A percentile compares a stretch with the other conserved stretches of the same genome.
phyloP scores from a whole-genome alignment of 2,113 vertebrate genomes.

The Crotalus viridis region DNA sequence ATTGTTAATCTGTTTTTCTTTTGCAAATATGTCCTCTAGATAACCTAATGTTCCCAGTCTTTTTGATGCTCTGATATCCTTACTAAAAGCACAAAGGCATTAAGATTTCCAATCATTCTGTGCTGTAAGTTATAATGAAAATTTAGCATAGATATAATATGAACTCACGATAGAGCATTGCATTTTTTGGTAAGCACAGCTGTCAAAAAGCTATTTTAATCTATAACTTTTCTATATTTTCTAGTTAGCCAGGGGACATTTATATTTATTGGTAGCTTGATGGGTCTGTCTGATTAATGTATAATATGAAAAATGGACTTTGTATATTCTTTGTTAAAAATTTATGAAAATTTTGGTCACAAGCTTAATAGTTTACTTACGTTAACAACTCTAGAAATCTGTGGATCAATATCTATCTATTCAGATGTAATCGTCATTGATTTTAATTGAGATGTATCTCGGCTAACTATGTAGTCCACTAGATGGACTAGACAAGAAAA shows the following conservation, averaged over 20 bases:
- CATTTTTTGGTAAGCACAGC: background rate
- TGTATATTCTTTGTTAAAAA: conserved; percentile 49
- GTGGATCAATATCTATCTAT: background rate
- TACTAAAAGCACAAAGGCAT: background rate
- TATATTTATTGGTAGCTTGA: conserved; percentile 42
- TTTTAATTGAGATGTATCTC: background rate
- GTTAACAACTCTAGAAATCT: conserved; percentile 47
- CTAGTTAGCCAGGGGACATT: conserved; percentile 46
- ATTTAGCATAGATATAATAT: background rate
- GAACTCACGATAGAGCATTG: background rate
- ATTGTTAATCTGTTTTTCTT: background rate
- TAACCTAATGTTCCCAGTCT: background rate
- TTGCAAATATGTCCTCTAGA: background rate
- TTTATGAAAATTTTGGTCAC: conserved; percentile 40
- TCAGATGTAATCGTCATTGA: background rate
- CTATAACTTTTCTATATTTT: conserved; percentile 55
- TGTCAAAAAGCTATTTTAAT: background rate
- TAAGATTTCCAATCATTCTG: background rate
- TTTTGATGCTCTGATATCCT: background rate
- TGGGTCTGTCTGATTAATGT: conserved; percentile 49
- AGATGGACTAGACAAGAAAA: background rate
- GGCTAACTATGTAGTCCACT: background rate
- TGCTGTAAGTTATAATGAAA: background rate
- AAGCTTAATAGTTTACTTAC: conserved; percentile 18
- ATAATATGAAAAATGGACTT: conserved; percentile 42